Evolutionary conservation across 1,140 invertebrate species (phyloP).

Genomic region (Octopus sinensis): DNA sequence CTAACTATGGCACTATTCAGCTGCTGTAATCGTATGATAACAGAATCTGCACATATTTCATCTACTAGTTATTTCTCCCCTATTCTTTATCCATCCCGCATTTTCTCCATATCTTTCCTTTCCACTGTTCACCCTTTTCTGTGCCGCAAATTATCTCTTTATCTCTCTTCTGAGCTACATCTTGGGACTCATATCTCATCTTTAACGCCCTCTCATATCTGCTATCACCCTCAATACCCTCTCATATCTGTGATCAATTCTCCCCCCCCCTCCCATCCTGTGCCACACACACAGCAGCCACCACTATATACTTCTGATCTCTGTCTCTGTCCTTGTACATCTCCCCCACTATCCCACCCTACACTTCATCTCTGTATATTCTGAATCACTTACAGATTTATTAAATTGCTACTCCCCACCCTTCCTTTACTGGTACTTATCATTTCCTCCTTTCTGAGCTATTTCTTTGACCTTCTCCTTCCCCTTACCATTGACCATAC

Average conservation of each 20-base stretch:
- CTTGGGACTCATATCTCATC: too few species aligned
- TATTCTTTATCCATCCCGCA: too few species aligned
- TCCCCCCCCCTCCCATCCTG: neutral
- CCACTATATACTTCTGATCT: neutral
- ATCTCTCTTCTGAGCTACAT: too few species aligned
- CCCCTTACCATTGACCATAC: neutral
- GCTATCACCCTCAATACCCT: neutral
- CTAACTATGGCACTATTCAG: too few species aligned
- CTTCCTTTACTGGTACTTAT: neutral
- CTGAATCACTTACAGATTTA: too few species aligned
- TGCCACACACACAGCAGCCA: neutral
- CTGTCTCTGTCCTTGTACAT: neutral
- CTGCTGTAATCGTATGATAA: too few species aligned
- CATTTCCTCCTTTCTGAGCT: neutral
- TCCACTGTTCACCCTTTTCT: too few species aligned
- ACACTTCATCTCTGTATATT: neutral
- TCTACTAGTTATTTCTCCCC: too few species aligned
- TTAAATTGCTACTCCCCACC: neutral
- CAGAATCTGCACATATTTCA: too few species aligned
- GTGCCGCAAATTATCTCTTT: too few species aligned
- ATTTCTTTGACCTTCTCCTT: neutral
- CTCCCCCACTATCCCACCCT: neutral
- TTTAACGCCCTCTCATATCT: too few species aligned
- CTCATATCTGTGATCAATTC: neutral
- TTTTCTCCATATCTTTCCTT: too few species aligned